Evolutionary conservation across 2,888 invertebrate species (phyloP).

Genomic region (Folsomia manolachei): DNA sequence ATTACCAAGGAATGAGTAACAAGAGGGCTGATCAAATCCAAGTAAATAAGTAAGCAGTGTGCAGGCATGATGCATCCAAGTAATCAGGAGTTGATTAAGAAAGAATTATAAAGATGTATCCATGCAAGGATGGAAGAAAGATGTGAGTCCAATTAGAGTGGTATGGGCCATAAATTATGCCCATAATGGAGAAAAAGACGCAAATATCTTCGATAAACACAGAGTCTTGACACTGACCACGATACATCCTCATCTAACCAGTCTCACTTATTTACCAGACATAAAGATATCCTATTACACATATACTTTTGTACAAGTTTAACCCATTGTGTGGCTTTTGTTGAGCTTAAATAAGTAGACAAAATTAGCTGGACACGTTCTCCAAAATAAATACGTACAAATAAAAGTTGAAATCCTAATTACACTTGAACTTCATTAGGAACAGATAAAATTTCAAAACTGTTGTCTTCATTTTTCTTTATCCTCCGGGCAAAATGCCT

Average conservation of each 20-base stretch:
- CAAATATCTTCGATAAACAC: not conserved
- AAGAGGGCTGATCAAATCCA: not conserved
- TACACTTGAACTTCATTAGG: not conserved
- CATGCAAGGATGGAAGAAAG: not conserved
- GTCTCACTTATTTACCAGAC: too few relatives aligned
- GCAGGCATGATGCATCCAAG: not conserved
- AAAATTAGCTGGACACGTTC: not conserved
- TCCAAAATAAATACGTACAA: not conserved
- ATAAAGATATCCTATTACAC: too few relatives aligned
- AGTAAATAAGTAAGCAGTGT: not conserved
- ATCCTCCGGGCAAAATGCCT: too few relatives aligned
- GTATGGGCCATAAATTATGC: not conserved
- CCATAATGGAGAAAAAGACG: not conserved
- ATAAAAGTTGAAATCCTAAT: not conserved
- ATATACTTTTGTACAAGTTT: too few relatives aligned
- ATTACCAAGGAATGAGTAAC: too few relatives aligned
- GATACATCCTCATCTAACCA: not conserved
- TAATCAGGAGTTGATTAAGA: not conserved
- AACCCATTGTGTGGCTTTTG: too few relatives aligned
- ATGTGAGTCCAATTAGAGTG: not conserved
- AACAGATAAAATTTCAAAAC: not conserved
- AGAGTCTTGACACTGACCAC: not conserved
- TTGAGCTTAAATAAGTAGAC: not conserved
- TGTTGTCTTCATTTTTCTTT: not conserved
- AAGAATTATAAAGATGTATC: not conserved